phyloP scores from a whole-genome alignment of 1,140 invertebrate species.

The Zaprionus ornatus region DNA sequence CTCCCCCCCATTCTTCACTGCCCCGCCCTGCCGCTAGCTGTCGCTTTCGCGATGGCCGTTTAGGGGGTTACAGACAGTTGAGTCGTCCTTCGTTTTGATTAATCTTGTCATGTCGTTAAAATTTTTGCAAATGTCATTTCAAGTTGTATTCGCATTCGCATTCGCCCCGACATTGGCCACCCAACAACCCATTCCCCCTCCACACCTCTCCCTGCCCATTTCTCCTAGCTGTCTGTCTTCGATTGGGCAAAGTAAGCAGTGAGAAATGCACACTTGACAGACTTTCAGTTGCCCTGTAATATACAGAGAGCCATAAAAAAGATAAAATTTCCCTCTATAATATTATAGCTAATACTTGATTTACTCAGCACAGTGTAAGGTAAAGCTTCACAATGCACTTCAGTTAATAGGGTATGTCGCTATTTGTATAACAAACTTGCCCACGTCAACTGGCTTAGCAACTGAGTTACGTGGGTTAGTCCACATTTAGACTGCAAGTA shows the following conservation, averaged over 20 bases:
- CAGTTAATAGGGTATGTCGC: neutral
- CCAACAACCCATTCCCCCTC: neutral
- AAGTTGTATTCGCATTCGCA: constrained; percentile 50
- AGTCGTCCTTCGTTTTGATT: constrained; percentile 61
- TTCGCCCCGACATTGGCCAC: neutral
- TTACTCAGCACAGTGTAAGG: neutral
- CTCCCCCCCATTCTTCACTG: neutral
- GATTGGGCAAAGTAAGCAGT: neutral
- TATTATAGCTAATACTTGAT: neutral
- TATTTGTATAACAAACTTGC: neutral
- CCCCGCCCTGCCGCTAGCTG: neutral
- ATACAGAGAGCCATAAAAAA: neutral
- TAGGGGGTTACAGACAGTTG: constrained; percentile 29
- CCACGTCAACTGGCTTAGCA: fast-evolving
- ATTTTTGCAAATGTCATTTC: constrained; percentile 74
- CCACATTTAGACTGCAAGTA: neutral
- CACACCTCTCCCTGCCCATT: neutral
- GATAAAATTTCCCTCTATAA: neutral
- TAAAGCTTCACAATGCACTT: neutral
- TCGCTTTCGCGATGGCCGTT: neutral
- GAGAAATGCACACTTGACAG: neutral
- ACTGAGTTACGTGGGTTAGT: neutral
- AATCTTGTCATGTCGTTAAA: constrained; percentile 74
- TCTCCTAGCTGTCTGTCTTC: neutral
- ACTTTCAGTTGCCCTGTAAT: neutral